Evolutionary conservation across 2,797 vertebrate species (phyloP).

Genomic region (Muraenolepis orangiensis): DNA sequence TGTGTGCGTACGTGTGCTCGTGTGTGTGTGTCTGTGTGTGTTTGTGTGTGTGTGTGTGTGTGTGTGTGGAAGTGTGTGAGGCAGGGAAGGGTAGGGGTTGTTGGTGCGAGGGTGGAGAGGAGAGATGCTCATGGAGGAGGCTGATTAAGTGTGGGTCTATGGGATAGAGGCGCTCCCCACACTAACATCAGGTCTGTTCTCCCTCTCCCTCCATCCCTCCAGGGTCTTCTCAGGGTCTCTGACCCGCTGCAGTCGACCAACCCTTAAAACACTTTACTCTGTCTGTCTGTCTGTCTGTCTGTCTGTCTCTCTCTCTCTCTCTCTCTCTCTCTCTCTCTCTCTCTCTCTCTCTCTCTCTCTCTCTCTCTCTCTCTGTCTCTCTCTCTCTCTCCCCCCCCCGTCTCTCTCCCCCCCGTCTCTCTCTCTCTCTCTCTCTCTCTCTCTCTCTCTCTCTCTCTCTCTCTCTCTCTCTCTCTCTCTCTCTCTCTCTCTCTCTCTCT

Average conservation of each 20-base stretch:
- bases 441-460: slow-evolving; percentile 44
- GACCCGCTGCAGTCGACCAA: too few species aligned
- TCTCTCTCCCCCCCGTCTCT: slow-evolving; percentile 58
- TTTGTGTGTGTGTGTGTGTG: background rate
- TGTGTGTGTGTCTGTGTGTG: background rate
- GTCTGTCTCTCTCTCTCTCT: slow-evolving; percentile 35
- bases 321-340: slow-evolving; percentile 50
- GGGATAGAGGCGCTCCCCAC: slow-evolving; percentile 69
- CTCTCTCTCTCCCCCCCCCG: slow-evolving; percentile 43
- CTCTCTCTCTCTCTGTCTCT: slow-evolving; percentile 49
- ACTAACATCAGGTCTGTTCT: slow-evolving; percentile 72
- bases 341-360: slow-evolving; percentile 54
- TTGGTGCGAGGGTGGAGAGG: background rate
- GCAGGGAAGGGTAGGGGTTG: background rate
- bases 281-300: slow-evolving; percentile 37
- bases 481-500: slow-evolving; percentile 57
- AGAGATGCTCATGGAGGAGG: slow-evolving; percentile 66
- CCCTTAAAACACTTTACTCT: too few species aligned
- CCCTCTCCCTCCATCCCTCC: slow-evolving; percentile 40
- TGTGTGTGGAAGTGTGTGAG: background rate
- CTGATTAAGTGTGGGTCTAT: slow-evolving; percentile 74
- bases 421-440: slow-evolving; percentile 61
- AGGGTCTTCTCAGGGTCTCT: too few species aligned
- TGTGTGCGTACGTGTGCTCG: background rate
- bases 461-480: slow-evolving; percentile 59